Conservation (phyloP, 2,888 invertebrate genomes). For the Drosophila pegasa region DNA sequence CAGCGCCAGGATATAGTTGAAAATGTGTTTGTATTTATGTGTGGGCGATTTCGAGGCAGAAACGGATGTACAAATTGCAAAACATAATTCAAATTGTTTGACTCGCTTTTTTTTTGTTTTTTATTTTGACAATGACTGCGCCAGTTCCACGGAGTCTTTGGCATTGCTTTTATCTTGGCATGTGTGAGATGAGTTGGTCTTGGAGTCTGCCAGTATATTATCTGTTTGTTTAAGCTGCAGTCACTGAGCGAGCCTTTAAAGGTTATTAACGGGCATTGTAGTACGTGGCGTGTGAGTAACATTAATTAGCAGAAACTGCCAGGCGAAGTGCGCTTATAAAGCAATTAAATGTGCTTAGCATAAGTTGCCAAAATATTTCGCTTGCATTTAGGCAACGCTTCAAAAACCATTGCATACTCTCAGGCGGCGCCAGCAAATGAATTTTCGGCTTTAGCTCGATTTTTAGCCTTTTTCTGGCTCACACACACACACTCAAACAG, state of each 20-base stretch:
- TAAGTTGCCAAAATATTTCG: slow-evolving; percentile 64
- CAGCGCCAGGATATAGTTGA: slow-evolving; percentile 9
- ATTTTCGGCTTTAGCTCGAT: slow-evolving; percentile 36
- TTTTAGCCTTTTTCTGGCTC: slow-evolving; percentile 28
- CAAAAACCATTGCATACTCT: slow-evolving; percentile 57
- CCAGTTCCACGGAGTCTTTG: slow-evolving; percentile 44
- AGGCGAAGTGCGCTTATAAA: slow-evolving; percentile 79
- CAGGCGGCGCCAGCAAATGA: slow-evolving; percentile 41
- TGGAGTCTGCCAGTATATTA: slow-evolving; percentile 22
- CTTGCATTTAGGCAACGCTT: slow-evolving; percentile 53
- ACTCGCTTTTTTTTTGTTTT: slow-evolving; percentile 48
- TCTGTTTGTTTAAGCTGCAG: slow-evolving; percentile 33
- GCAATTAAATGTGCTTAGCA: slow-evolving; percentile 83
- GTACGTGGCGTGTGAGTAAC: slow-evolving; percentile 68
- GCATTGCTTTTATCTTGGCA: slow-evolving; percentile 63
- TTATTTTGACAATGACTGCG: slow-evolving; percentile 78
- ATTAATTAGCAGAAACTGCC: slow-evolving; percentile 70
- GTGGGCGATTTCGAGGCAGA: slow-evolving; percentile 56
- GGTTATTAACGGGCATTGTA: slow-evolving; percentile 37
- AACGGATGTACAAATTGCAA: slow-evolving; percentile 81
- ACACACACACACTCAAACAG: slow-evolving; percentile 4
- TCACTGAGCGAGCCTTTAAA: slow-evolving; percentile 32
- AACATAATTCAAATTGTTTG: slow-evolving; percentile 82
- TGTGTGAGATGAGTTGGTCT: background rate
- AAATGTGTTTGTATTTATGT: slow-evolving; percentile 27